A percentile compares a stretch with the other conserved stretches of the same genome.
Conservation (phyloP, 2,113 vertebrate genomes). For the Pogonocichla stellata region DNA sequence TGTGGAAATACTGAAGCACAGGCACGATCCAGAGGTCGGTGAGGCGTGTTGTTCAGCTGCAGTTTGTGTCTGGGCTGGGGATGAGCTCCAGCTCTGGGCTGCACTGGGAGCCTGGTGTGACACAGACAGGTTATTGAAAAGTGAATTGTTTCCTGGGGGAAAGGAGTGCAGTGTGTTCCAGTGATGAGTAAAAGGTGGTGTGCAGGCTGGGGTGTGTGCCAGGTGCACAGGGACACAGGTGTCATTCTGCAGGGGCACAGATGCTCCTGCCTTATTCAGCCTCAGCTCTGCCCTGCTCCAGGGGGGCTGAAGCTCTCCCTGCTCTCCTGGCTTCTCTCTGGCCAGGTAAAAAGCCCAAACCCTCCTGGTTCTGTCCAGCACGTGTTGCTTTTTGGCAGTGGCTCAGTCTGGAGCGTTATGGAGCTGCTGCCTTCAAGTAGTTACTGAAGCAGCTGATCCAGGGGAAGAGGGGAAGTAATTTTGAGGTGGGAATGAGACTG, state of each 20-base stretch:
- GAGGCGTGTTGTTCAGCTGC: not conserved
- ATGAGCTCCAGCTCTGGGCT: not conserved
- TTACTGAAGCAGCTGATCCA: not conserved
- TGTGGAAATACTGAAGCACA: not conserved
- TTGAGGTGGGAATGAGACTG: not conserved
- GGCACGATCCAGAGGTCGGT: fast-evolving
- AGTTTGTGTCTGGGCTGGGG: not conserved
- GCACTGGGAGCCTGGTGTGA: not conserved
- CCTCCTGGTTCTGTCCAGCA: not conserved
- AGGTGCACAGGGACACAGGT: not conserved
- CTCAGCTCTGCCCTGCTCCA: not conserved
- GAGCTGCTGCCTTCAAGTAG: not conserved
- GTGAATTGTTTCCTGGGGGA: not conserved
- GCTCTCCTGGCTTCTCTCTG: not conserved
- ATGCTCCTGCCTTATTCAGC: not conserved
- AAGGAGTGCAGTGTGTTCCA: not conserved
- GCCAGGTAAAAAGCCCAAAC: not conserved
- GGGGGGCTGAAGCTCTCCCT: not conserved
- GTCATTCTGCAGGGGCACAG: not conserved
- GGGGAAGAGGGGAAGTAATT: not conserved
- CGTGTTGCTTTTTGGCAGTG: not conserved
- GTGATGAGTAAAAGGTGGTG: not conserved
- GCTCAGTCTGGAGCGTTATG: not conserved
- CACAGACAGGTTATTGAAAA: not conserved
- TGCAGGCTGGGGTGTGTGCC: not conserved